phyloP scores from a whole-genome alignment of 2,888 invertebrate genomes.

The Steinernema hermaphroditum region DNA sequence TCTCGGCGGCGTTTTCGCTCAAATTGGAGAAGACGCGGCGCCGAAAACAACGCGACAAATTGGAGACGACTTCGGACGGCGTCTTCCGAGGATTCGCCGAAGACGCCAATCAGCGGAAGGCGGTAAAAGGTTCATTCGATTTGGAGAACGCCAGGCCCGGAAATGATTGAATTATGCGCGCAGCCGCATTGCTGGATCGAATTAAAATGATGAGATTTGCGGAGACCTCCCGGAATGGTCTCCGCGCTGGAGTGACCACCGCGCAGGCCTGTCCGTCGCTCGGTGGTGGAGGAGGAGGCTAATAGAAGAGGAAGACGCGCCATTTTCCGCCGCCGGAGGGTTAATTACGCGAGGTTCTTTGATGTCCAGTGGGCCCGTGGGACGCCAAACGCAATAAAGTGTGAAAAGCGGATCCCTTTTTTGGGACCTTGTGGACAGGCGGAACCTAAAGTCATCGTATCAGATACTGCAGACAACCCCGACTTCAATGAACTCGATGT shows the following conservation, averaged over 20 bases:
- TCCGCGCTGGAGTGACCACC: too few species aligned
- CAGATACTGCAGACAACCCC: too few species aligned
- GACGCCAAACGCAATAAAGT: too few species aligned
- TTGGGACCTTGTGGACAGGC: too few species aligned
- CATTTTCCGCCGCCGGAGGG: not conserved
- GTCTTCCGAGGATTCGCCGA: not conserved
- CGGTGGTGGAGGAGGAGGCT: not conserved
- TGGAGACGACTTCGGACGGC: not conserved
- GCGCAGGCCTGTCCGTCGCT: too few species aligned
- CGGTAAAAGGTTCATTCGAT: conserved; percentile 30
- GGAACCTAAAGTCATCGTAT: too few species aligned
- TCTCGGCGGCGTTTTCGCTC: conserved; percentile 27
- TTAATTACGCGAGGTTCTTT: not conserved
- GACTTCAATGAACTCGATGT: too few species aligned
- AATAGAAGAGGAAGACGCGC: not conserved
- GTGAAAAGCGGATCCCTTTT: too few species aligned
- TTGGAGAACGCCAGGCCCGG: conserved; percentile 10
- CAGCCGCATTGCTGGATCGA: conserved; percentile 13
- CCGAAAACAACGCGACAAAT: conserved; percentile 19
- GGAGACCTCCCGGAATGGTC: not conserved
- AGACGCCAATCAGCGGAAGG: conserved; percentile 1
- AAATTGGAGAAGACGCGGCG: conserved; percentile 25
- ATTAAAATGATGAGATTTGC: conserved; percentile 31
- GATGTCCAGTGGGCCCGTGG: too few species aligned
- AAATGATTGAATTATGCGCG: conserved; percentile 30